phyloP scores from a whole-genome alignment of 2,113 vertebrate species.

The Formicarius rufipectus region DNA sequence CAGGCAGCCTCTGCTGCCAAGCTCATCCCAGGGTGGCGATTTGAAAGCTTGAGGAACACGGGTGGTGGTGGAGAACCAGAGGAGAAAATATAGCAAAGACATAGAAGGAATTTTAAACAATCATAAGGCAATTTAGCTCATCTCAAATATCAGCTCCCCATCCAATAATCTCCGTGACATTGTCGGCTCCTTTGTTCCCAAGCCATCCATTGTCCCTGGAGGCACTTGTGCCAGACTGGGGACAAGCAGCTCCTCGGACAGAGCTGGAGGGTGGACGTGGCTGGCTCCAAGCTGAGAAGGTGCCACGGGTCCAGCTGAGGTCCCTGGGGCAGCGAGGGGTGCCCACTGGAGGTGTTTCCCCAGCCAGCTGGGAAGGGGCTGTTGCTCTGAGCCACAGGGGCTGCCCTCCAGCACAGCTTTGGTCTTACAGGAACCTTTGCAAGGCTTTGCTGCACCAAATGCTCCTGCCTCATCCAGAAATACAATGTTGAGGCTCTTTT shows the following conservation, averaged over 20 bases:
- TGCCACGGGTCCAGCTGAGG: not conserved
- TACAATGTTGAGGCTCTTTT: not conserved
- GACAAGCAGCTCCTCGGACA: not conserved
- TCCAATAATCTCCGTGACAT: not conserved
- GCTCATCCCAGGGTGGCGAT: not conserved
- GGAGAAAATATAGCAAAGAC: not conserved
- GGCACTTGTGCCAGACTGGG: not conserved
- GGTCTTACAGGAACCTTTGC: not conserved
- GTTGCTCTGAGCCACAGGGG: no score
- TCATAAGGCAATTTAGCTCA: not conserved
- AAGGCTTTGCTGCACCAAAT: not conserved
- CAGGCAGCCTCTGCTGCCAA: not conserved
- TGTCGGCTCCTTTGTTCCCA: not conserved
- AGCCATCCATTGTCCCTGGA: conserved; percentile 36
- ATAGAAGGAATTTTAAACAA: not conserved
- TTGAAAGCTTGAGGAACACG: not conserved
- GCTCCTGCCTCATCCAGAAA: not conserved
- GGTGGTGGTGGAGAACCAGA: not conserved
- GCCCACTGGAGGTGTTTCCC: not conserved
- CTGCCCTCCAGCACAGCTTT: not conserved
- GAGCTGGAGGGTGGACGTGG: not conserved
- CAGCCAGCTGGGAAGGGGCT: not conserved
- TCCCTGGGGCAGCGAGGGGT: not conserved
- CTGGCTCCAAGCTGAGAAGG: not conserved
- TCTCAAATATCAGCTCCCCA: conserved; percentile 25